phyloP scores from a whole-genome alignment of 2,797 vertebrate genomes.

The Morelia viridis region DNA sequence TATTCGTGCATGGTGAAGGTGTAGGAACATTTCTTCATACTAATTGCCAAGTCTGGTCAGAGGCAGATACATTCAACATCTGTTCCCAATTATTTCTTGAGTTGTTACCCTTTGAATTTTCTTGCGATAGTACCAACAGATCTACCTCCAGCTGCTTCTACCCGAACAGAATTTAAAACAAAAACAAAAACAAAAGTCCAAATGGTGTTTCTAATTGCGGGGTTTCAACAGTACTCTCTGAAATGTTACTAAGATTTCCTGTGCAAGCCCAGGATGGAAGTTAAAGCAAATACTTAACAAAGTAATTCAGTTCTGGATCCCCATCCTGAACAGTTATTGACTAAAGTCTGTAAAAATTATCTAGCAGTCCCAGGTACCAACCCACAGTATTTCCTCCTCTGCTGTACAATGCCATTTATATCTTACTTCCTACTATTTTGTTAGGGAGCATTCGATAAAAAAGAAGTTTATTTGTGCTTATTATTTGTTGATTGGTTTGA shows the following conservation, averaged over 20 bases:
- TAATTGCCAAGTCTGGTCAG: not conserved
- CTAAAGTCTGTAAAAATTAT: not conserved
- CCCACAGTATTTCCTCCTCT: not conserved
- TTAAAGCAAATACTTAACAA: not conserved
- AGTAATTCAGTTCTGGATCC: not conserved
- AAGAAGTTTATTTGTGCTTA: not conserved
- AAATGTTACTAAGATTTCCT: not conserved
- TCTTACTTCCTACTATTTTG: not conserved
- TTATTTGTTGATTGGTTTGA: not conserved
- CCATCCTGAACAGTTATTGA: not conserved
- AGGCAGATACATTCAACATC: not conserved
- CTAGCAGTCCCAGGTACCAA: not conserved
- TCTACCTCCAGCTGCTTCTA: not conserved
- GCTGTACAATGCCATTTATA: not conserved
- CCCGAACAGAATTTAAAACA: not conserved
- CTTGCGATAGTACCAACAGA: not conserved
- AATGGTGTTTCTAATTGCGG: not conserved
- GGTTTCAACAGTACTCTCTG: not conserved
- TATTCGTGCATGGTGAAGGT: not conserved
- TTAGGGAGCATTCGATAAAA: not conserved
- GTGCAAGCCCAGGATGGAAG: not conserved
- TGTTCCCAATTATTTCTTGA: not conserved
- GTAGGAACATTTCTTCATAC: not conserved
- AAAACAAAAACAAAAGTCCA: not conserved
- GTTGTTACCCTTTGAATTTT: not conserved